Evolutionary conservation across 1,140 invertebrate genomes (phyloP).

Genomic region (Drosophila insularis): DNA sequence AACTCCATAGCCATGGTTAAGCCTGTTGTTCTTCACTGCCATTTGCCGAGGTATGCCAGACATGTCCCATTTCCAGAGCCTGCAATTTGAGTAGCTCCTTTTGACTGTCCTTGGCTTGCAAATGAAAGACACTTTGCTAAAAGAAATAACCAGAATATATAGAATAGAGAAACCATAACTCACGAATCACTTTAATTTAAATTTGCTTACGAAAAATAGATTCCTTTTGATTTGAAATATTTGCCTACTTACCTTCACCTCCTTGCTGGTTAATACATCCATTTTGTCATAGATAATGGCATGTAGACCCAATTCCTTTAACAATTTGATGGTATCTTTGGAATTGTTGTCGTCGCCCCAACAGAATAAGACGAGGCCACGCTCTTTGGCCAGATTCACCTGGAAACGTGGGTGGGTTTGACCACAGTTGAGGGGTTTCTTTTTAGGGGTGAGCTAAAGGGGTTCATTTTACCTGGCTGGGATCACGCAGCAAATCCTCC

Average conservation of each 20-base stretch:
- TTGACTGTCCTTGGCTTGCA: slow-evolving; percentile 90
- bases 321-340: slow-evolving; percentile 91
- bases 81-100: slow-evolving; percentile 83
- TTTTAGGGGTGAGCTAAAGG: slow-evolving; percentile 6
- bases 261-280: slow-evolving; percentile 90
- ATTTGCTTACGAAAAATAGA: too few species aligned
- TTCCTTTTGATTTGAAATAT: too few species aligned
- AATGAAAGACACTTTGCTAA: slow-evolving; percentile 89
- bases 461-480: slow-evolving; percentile 85
- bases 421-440: neutral
- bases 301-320: slow-evolving; percentile 94
- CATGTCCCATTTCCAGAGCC: slow-evolving; percentile 72
- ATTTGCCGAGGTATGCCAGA: slow-evolving; percentile 70
- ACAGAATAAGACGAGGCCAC: slow-evolving; percentile 94
- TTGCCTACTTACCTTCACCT: slow-evolving; percentile 87
- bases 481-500: slow-evolving; percentile 93
- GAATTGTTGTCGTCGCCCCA: slow-evolving; percentile 98
- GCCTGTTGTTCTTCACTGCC: slow-evolving; percentile 64
- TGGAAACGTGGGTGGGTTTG: slow-evolving; percentile 59
- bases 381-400: slow-evolving; percentile 89
- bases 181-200: too few species aligned
- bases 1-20: slow-evolving; percentile 13
- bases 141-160: neutral
- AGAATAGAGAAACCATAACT: too few species aligned
- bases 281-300: slow-evolving; percentile 97